phyloP scores from a whole-genome alignment of 2,888 invertebrate species.

The Troglohyphantes excavatus region DNA sequence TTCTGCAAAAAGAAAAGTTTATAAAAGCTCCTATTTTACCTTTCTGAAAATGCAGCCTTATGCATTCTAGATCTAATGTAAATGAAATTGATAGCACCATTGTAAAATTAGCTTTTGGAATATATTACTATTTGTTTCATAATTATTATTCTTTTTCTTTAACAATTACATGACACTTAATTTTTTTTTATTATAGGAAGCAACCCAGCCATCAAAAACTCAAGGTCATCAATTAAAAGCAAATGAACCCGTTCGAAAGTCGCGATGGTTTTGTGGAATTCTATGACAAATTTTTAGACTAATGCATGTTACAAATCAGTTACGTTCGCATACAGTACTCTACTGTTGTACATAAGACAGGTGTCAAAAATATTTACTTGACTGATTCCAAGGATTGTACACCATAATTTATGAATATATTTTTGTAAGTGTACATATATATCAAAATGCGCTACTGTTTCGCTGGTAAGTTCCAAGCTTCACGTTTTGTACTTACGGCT shows the following conservation, averaged over 20 bases:
- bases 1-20: too few species aligned
- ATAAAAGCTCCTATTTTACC: too few species aligned
- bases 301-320: conserved; percentile 45
- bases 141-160: conserved; percentile 67
- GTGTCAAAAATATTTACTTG: conserved; percentile 38
- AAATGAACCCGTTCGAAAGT: conserved; percentile 89
- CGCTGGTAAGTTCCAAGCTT: conserved; percentile 58
- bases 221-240: conserved; percentile 89
- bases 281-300: conserved; percentile 85
- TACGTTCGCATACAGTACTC: conserved; percentile 44
- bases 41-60: too few species aligned
- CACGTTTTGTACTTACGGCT: conserved; percentile 47
- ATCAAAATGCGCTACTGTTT: conserved; percentile 58
- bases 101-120: neutral
- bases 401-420: conserved; percentile 68
- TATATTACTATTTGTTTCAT: conserved; percentile 55
- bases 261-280: conserved; percentile 93
- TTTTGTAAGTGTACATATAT: conserved; percentile 75
- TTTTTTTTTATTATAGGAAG: conserved; percentile 86
- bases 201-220: conserved; percentile 93
- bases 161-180: neutral
- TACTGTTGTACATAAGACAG: conserved; percentile 70
- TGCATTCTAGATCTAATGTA: too few species aligned
- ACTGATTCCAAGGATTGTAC: conserved; percentile 62
- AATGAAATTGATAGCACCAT: too few species aligned